These are phyloP conservation scores for Yponomeuta malinellus DNA, from an alignment of 2,888 invertebrate species.

Conservation along the genomic window DNA sequence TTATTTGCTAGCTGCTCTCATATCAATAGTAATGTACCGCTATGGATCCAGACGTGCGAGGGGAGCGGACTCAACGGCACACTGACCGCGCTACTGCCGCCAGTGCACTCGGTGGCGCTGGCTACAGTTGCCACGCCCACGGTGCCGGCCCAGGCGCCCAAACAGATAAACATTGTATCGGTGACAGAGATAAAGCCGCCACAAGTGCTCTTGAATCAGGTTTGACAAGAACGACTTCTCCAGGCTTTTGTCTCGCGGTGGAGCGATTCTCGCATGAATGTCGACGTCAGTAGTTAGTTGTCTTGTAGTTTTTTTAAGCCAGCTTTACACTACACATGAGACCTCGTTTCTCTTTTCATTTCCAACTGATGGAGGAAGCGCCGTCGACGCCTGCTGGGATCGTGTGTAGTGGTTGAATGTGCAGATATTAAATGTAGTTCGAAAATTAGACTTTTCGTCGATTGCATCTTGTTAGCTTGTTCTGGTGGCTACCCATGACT, in stretches of 20 bases:
- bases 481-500: no score
- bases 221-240: constrained; percentile 30
- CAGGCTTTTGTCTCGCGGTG: background rate
- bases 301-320: no score
- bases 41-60: constrained; percentile 31
- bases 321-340: no score
- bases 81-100: constrained; percentile 51
- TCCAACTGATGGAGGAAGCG: no score
- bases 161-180: constrained; percentile 37
- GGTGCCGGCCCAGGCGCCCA: constrained; percentile 34
- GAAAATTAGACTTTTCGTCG: no score
- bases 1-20: background rate
- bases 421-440: no score
- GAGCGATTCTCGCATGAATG: background rate
- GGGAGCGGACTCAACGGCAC: constrained; percentile 43
- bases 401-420: no score
- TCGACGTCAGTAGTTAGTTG: background rate
- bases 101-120: constrained; percentile 36
- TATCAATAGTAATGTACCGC: background rate
- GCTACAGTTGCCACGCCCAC: constrained; percentile 26
- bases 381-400: no score
- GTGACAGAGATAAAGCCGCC: constrained; percentile 29
- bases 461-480: no score
- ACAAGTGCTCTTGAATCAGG: constrained; percentile 30
- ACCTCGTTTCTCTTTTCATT: no score